Percentiles rank a stretch among this genome's conserved stretches.
Evolutionary conservation across 2,113 vertebrate species (phyloP).

Genomic region (Calidris pygmaea): DNA sequence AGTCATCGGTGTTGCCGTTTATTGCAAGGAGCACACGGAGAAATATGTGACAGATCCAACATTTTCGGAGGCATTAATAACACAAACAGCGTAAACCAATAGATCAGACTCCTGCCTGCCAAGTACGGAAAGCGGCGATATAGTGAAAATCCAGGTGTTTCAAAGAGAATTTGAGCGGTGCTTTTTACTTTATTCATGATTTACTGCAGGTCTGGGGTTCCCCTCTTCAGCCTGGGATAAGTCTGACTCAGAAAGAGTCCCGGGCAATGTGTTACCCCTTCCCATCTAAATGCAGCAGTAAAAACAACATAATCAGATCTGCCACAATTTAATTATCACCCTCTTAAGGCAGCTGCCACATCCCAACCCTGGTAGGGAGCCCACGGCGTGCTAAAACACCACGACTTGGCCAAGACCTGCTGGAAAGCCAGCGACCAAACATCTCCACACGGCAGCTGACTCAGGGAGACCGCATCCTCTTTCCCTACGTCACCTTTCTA

Average conservation of each 20-base stretch:
- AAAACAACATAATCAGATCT: background rate
- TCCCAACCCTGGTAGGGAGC: background rate
- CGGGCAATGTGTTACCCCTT: background rate
- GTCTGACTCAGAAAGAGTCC: background rate
- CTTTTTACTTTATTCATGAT: background rate
- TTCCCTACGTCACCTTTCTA: background rate
- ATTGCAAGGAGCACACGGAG: background rate
- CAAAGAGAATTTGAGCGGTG: background rate
- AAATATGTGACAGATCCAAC: background rate
- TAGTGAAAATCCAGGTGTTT: background rate
- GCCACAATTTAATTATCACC: background rate
- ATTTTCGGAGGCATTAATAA: background rate
- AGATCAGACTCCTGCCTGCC: background rate
- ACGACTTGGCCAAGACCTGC: background rate
- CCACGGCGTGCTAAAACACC: background rate
- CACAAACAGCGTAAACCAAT: background rate
- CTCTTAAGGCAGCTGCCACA: background rate
- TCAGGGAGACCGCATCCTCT: background rate
- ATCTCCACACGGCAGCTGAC: background rate
- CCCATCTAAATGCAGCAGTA: background rate
- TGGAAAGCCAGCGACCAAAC: background rate
- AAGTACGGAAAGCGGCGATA: fast-evolving
- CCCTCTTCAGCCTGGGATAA: background rate
- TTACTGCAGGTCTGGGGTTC: background rate
- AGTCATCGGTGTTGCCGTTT: background rate